These are phyloP conservation scores for Panonychus citri DNA, from an alignment of 1,140 invertebrate genomes.

Conservation along the genomic window DNA sequence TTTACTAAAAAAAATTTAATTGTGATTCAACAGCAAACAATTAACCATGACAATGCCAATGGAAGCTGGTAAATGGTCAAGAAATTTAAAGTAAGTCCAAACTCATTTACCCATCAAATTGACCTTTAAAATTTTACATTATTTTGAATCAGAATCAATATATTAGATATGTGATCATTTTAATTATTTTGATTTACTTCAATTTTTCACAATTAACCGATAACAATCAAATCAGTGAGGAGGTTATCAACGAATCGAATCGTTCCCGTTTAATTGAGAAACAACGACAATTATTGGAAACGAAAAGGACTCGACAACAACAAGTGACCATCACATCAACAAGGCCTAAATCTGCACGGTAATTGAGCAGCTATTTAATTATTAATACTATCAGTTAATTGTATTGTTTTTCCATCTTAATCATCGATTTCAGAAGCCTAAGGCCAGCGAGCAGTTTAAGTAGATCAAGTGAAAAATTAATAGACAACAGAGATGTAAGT, in stretches of 20 bases:
- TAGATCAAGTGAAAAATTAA: background rate
- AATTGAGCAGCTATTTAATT: background rate
- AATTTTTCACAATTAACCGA: background rate
- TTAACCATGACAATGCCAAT: background rate
- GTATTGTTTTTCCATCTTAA: background rate
- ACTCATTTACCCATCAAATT: too few species aligned
- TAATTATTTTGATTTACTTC: background rate
- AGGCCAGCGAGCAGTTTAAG: background rate
- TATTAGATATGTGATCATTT: background rate
- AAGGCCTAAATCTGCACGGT: background rate
- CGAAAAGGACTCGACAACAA: constrained; percentile 9
- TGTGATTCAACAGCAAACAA: too few species aligned
- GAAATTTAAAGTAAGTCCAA: constrained; percentile 12
- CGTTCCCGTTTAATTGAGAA: constrained; percentile 5
- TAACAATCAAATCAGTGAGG: constrained; percentile 2
- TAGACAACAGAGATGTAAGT: background rate
- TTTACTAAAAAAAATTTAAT: too few species aligned
- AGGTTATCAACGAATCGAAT: constrained; percentile 6
- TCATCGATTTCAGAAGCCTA: background rate
- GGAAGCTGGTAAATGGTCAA: constrained; percentile 8
- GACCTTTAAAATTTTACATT: background rate
- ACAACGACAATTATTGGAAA: constrained; percentile 9
- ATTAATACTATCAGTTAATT: background rate
- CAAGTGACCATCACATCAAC: background rate
- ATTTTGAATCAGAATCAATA: background rate